Evolutionary conservation across 2,797 vertebrate species (phyloP).

Genomic region (Nyctalus aviator): DNA sequence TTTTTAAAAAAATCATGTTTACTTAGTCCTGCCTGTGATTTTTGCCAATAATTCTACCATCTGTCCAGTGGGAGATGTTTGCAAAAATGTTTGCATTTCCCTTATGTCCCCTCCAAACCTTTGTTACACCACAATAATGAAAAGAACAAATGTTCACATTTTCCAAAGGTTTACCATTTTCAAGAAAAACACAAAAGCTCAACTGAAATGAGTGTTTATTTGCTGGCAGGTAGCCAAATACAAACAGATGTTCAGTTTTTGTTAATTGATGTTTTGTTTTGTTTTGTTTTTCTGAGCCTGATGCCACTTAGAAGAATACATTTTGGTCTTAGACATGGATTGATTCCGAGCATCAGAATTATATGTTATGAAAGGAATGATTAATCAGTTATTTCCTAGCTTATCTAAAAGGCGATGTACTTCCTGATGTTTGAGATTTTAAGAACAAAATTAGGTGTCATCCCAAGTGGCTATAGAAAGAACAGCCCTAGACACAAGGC

Average conservation of each 20-base stretch:
- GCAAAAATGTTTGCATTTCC: conserved; percentile 66
- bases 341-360: conserved; percentile 20
- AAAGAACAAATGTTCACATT: conserved; percentile 72
- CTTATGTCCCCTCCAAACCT: conserved; percentile 69
- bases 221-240: conserved; percentile 62
- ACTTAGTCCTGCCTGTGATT: conserved; percentile 14
- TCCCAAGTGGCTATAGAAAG: neutral
- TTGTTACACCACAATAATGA: conserved; percentile 74
- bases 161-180: conserved; percentile 67
- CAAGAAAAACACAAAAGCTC: conserved; percentile 49
- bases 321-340: conserved; percentile 49
- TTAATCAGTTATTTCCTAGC: neutral
- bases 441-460: neutral
- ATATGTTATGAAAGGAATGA: neutral
- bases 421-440: neutral
- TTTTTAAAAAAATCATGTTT: conserved; percentile 2
- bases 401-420: neutral
- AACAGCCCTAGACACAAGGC: neutral
- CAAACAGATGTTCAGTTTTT: conserved; percentile 72
- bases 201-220: conserved; percentile 42
- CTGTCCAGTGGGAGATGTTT: conserved; percentile 70
- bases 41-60: conserved; percentile 63
- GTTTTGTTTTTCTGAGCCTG: neutral
- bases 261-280: neutral
- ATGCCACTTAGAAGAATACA: conserved; percentile 30